phyloP scores from a whole-genome alignment of 2,888 invertebrate species.

The Lasioglossum zephyrum region DNA sequence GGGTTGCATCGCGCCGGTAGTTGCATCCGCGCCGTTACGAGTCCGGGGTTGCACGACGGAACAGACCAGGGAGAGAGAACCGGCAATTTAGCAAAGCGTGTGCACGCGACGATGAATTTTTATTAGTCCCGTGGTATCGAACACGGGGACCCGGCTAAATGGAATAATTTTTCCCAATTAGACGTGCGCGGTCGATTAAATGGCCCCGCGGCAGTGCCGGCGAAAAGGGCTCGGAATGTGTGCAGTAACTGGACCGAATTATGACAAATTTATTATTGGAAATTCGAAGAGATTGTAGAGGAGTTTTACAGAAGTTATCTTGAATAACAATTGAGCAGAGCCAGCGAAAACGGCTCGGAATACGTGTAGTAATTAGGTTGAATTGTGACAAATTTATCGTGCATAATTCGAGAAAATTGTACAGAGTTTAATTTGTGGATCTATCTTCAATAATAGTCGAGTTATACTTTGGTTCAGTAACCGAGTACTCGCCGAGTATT shows the following conservation, averaged over 20 bases:
- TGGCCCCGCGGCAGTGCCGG: background rate
- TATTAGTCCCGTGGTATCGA: constrained; percentile 53
- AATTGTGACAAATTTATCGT: background rate
- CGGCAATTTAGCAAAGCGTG: constrained; percentile 25
- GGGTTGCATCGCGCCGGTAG: constrained; percentile 11
- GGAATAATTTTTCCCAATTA: constrained; percentile 55
- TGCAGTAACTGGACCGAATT: background rate
- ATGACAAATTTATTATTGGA: background rate
- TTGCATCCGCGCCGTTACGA: constrained; percentile 5
- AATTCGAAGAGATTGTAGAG: background rate
- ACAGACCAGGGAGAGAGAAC: background rate
- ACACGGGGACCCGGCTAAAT: constrained; percentile 20
- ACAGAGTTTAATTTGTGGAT: no score
- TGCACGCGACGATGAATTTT: constrained; percentile 60
- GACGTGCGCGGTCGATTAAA: constrained; percentile 42
- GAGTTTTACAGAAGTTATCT: no score
- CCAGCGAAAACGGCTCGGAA: background rate
- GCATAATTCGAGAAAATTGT: background rate
- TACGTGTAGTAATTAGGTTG: background rate
- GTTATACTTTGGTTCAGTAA: background rate
- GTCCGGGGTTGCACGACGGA: background rate
- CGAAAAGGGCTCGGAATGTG: background rate
- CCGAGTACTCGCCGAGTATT: background rate
- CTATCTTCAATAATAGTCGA: background rate
- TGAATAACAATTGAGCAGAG: background rate